Evolutionary conservation across 2,797 vertebrate genomes (phyloP).

Genomic region (Lepilemur ruficaudatus): DNA sequence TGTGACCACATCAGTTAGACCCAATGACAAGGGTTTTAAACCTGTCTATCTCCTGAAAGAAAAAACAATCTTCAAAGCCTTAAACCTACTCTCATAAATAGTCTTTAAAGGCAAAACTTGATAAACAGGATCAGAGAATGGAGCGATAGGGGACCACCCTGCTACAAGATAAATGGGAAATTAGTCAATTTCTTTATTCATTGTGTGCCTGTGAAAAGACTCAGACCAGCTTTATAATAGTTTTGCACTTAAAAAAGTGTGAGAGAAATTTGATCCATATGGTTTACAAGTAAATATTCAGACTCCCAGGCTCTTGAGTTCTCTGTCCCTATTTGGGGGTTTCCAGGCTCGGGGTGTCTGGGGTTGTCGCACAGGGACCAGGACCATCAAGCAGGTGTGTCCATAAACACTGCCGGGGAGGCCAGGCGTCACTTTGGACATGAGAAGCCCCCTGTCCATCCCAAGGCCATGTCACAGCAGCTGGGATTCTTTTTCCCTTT

Average conservation of each 20-base stretch:
- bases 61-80: conserved; percentile 38
- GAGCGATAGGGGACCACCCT: conserved; percentile 38
- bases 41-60: conserved; percentile 45
- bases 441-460: fast-evolving
- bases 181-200: neutral
- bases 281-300: too few species aligned
- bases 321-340: neutral
- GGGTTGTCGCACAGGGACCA: fast-evolving
- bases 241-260: neutral
- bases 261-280: neutral
- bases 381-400: neutral
- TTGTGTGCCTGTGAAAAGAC: neutral
- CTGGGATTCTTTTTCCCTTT: neutral
- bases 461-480: neutral
- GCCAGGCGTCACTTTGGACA: fast-evolving
- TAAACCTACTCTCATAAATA: conserved; percentile 37
- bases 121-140: neutral
- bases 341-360: fast-evolving
- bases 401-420: fast-evolving
- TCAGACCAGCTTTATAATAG: neutral
- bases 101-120: conserved; percentile 3
- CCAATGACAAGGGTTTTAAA: conserved; percentile 31
- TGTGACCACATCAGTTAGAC: conserved; percentile 1
- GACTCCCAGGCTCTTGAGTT: neutral
- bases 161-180: neutral